Evolutionary conservation across 2,113 vertebrate species (phyloP).

Genomic region (Pluvialis apricaria): DNA sequence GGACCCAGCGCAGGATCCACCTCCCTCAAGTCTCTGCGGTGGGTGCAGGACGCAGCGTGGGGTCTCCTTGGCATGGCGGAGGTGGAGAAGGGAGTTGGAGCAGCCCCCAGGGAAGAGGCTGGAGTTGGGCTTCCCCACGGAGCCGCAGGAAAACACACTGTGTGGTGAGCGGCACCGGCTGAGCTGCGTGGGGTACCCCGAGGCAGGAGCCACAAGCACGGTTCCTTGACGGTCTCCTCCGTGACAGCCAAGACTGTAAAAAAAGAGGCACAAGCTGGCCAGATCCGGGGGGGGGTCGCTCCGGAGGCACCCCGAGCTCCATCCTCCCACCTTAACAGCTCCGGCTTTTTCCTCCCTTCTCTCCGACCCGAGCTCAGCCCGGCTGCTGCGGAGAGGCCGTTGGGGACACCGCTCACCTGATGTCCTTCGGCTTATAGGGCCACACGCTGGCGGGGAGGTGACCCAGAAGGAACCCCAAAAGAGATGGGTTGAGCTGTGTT

Average conservation of each 20-base stretch:
- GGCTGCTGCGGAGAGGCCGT: no score
- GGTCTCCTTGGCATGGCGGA: background rate
- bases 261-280: background rate
- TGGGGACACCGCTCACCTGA: accelerated
- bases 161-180: background rate
- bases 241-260: background rate
- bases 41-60: accelerated
- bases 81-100: no score
- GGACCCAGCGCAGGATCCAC: background rate
- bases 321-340: background rate
- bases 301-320: accelerated
- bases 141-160: background rate
- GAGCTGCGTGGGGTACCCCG: no score
- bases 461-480: background rate
- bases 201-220: accelerated
- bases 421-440: background rate
- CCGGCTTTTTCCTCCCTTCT: background rate
- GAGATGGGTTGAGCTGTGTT: background rate
- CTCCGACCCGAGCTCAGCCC: background rate
- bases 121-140: background rate
- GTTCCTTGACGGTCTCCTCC: background rate
- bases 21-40: background rate
- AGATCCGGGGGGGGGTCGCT: background rate
- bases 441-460: accelerated
- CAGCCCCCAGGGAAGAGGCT: background rate